Percentiles rank a stretch among this genome's conserved stretches.
These are phyloP conservation scores for Tor tambroides DNA, from an alignment of 2,113 vertebrate genomes.

Conservation along the genomic window DNA sequence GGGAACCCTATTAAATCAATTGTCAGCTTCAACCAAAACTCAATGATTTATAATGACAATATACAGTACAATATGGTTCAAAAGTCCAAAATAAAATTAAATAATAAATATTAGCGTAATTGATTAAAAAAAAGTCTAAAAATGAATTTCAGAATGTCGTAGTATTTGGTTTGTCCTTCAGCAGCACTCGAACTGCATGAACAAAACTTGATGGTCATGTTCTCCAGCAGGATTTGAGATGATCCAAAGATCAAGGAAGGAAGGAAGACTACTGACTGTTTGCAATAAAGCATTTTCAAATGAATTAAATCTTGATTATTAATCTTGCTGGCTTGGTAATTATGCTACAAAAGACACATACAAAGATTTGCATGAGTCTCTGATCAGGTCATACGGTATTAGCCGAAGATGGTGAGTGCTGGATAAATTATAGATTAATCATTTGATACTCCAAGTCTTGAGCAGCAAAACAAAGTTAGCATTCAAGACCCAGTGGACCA, in stretches of 20 bases:
- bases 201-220: neutral
- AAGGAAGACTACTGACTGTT: neutral
- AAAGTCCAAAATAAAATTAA: too few relatives aligned
- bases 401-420: neutral
- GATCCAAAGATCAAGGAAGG: neutral
- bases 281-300: neutral
- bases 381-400: neutral
- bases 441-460: neutral
- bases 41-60: too few relatives aligned
- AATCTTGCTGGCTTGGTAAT: neutral
- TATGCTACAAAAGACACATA: neutral
- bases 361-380: neutral
- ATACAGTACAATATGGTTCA: too few relatives aligned
- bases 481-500: neutral
- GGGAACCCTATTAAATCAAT: too few relatives aligned
- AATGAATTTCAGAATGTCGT: neutral
- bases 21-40: too few relatives aligned
- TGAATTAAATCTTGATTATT: neutral
- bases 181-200: neutral
- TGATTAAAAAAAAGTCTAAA: neutral
- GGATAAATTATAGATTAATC: neutral
- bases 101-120: neutral
- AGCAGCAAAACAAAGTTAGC: neutral
- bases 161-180: neutral
- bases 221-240: neutral